Evolutionary conservation across 2,113 vertebrate species (phyloP), one percentile per base, ranked within the genome.

Genomic region (Grallaria varia): DNA sequence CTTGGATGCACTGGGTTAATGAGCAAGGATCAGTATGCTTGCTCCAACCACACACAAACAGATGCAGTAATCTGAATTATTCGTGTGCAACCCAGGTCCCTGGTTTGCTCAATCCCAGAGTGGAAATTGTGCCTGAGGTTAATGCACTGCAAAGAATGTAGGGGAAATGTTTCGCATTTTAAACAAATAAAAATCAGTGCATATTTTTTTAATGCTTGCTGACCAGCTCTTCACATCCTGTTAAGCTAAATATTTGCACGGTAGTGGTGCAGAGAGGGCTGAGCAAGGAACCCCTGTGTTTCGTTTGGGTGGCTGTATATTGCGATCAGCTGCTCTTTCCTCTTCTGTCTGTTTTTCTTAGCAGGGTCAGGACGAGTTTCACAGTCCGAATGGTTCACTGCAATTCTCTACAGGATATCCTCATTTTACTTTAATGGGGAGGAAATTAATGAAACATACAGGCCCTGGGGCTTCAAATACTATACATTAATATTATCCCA

Each of bases 401-500:
- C 97, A 97, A 96, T 97, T 97, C 97, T 97, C 96, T 97, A 98
- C 97, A 98, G 97, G 98, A 98, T 98, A 97, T 98, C 97, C 97
- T 97, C 96, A 94, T 98, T 97, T 97, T 97, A 94, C 97, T 97
- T 96, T 97, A 98, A 97, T 98, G 97, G 96, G 96, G 96, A 98
- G 97, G 97, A 98, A 98, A 97, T 97, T 97, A 98, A 97, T 98
- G 98, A 97, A 98, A 97, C 97, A 97, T 96, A 97, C 97, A 96
- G 96, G 91, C 97, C 98, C 97, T 94, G 96, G 93, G 97, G 98
- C 97, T 92, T 96, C 83, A 89, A 95, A 97, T 97, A 95, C 96
- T 98, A 97, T 98, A 97, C 97, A 97, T 97, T 97, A 97, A 97
- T 98, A 98, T 97, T 96, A 98, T 97, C 98, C 97, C 95, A 96